Conservation (phyloP, 2,113 vertebrate genomes). For the Phrynosoma blainvillii region DNA sequence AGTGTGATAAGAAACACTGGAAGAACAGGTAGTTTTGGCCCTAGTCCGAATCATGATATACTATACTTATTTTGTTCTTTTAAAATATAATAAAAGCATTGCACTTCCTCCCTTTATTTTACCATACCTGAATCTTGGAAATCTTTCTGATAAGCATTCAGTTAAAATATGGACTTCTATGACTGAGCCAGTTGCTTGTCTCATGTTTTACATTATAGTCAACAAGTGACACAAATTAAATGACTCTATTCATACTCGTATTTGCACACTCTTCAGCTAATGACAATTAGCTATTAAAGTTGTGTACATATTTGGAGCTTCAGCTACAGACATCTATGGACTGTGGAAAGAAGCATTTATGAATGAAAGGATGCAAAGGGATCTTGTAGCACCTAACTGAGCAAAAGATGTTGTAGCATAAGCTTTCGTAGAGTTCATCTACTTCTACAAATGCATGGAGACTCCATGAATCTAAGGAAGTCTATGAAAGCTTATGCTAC, state of each 20-base stretch:
- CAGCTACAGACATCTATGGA: not conserved
- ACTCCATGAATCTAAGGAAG: too few species aligned
- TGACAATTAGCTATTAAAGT: not conserved
- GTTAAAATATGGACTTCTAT: not conserved
- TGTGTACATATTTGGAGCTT: not conserved
- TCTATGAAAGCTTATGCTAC: too few species aligned
- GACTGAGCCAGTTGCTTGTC: not conserved
- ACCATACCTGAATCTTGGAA: not conserved
- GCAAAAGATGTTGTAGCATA: too few species aligned
- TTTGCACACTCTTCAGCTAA: not conserved
- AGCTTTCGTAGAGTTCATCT: too few species aligned
- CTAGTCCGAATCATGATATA: not conserved
- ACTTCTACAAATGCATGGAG: too few species aligned
- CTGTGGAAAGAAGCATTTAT: not conserved
- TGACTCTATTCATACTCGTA: not conserved
- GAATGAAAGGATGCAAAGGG: not conserved
- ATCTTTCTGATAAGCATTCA: not conserved
- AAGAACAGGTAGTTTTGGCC: not conserved
- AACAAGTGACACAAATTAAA: not conserved
- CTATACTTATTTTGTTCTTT: not conserved
- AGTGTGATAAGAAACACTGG: not conserved
- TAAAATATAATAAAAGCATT: not conserved
- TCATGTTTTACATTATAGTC: not conserved
- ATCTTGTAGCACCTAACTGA: too few species aligned
- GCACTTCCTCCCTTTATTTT: not conserved